Base-by-base conservation (phyloP, 2,797 vertebrate species). In the Vireo griseus region DNA sequence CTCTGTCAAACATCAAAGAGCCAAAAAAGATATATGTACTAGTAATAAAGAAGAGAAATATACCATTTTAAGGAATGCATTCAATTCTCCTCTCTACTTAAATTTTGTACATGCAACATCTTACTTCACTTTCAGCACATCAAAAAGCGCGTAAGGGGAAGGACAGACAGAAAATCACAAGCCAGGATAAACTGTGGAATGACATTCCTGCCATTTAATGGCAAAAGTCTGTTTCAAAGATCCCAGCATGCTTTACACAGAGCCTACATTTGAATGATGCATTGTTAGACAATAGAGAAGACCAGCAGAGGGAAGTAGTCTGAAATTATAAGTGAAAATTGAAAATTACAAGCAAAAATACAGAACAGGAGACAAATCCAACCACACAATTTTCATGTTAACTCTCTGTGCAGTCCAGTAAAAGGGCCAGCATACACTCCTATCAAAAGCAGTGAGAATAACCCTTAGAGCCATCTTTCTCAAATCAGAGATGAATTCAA, bases 401-500 rank as follows among this genome's bases (percentile, higher is more conserved):
- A 55, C 69, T 83, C 75, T 77, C 73, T 76, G n/a, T 63, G 63
- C 66, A 89, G 39, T 88, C 55, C 58, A 66, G 33, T 66, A 93
- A 85, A 86, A 89, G 37, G 17, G 25, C 12, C 61, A 85, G 39
- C 33, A 31, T 14, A 28, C 8, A 11, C 19, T 61, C 39, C 52
- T 19, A 50, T 51, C 87, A 93, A 86, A 96, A 94, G 37, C 63
- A 85, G 45, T 69, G 44, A 59, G 85, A 95, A 95, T 90, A 93
- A 71, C 45, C 83, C 75, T 79, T 52, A 78, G 87, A 96, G 84
- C 85, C 72, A 96, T 95, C 92, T 74, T 83, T 91, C 91, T 86
- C 75, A 72, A 94, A 95, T 95, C 73, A 95, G 66, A 82, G 90
- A 97, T 91, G 61, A 94, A 96, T 94, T 92, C 85, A 92, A 92